Base-by-base conservation (phyloP, 2,888 invertebrate species). In the Deilephila porcellus region DNA sequence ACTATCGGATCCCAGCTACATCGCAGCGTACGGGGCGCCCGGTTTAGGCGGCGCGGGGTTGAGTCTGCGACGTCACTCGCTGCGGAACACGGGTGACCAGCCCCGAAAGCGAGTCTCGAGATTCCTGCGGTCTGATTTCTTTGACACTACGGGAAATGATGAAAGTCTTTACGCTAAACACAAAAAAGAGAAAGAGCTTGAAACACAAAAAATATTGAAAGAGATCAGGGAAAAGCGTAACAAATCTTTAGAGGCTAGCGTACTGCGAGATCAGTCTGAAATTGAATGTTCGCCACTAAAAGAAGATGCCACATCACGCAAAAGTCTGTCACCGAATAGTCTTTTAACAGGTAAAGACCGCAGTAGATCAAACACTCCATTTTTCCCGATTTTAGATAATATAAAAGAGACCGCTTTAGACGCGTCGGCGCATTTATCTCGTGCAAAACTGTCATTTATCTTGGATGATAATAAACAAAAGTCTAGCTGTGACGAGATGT, bases 121-220 rank as follows among this genome's bases (percentile, higher is more conserved):
- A 74, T 97, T 97, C 89, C 90, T 98, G 74, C 95, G 97, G 52
- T 97, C 97, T 0, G 97, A 98, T 88, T 97, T 97, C 86, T 97
- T 96, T 85, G 97, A 97, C 78, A 92, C 96, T 1, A 96, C 96
- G 11, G 89, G 67, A 20, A 67, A 95, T 29, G 97, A 96, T 74
- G 97, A 97, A 81, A 97, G 95, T 83, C 92, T 95, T 32, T 96
- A 96, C 83, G 95, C 95, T 1, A 89, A 95, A 85, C 95, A 96
- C 83, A 95, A 95, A 79, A 95, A 95, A 77, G 95, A 96, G 87
- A 95, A 97, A 80, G 96, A 97, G 88, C 90, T 97, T 82, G 95
- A 97, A 91, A 95, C 97, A 71, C 96, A 97, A 87, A 95, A 96
- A 86, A 95, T 96, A 34, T 86, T 97, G 8, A 95, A 96, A 83